Percentiles rank a stretch among this genome's conserved stretches.
Conservation (phyloP, 1,140 invertebrate species). For the Nymphalis io region DNA sequence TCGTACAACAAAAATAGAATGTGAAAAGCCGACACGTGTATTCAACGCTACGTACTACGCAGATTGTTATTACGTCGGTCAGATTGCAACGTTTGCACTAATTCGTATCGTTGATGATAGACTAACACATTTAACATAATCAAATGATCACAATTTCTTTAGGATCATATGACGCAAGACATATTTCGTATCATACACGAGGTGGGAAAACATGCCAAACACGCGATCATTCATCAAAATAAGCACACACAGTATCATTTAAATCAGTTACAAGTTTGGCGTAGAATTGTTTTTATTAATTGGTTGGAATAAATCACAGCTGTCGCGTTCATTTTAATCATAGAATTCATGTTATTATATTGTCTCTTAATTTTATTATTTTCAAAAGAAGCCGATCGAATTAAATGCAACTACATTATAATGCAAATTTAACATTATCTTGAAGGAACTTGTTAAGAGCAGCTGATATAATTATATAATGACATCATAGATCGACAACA, state of each 20-base stretch:
- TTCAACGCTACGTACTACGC: slow-evolving; percentile 38
- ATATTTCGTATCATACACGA: slow-evolving; percentile 16
- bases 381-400: neutral
- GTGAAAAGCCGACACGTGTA: slow-evolving; percentile 39
- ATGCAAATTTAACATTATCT: slow-evolving; percentile 30
- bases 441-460: slow-evolving; percentile 42
- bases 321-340: too few relatives aligned
- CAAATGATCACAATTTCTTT: slow-evolving; percentile 16
- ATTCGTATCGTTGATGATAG: slow-evolving; percentile 22
- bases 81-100: slow-evolving; percentile 22
- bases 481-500: slow-evolving; percentile 54
- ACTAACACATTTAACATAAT: slow-evolving; percentile 16
- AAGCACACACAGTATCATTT: neutral
- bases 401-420: neutral
- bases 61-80: slow-evolving; percentile 40
- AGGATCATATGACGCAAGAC: slow-evolving; percentile 19
- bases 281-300: neutral
- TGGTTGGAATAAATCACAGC: neutral
- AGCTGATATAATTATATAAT: slow-evolving; percentile 55
- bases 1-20: slow-evolving; percentile 39
- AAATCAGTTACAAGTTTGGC: neutral
- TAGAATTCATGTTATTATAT: too few relatives aligned
- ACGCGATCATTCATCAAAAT: neutral
- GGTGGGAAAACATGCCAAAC: slow-evolving; percentile 27
- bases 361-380: too few relatives aligned